A percentile compares a stretch with the other conserved stretches of the same genome.
Evolutionary conservation across 1,140 invertebrate species (phyloP).

Genomic region (Cyphomyrmex costatus): DNA sequence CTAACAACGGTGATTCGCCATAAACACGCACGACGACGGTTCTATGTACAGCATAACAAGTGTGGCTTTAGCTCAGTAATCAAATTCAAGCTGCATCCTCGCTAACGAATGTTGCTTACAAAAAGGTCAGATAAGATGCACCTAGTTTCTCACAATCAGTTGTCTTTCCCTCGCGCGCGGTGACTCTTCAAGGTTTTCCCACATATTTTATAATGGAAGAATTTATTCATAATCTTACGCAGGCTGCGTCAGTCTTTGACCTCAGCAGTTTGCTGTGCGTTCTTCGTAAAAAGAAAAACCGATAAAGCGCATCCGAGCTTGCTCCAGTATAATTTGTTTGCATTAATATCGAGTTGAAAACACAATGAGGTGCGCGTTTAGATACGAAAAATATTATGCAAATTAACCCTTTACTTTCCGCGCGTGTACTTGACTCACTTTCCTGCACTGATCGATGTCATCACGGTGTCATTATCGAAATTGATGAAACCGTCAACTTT

Average conservation of each 20-base stretch:
- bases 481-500: not conserved
- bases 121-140: constrained; percentile 28
- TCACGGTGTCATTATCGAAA: not conserved
- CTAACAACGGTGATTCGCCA: constrained; percentile 43
- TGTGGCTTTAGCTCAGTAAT: not conserved
- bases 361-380: not conserved
- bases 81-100: constrained; percentile 59
- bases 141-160: constrained; percentile 32
- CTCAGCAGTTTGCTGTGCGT: not conserved
- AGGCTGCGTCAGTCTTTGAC: not conserved
- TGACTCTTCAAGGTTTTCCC: constrained; percentile 15
- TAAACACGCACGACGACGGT: constrained; percentile 22
- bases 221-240: not conserved
- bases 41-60: constrained; percentile 64
- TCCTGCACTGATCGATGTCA: constrained; percentile 1
- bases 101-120: constrained; percentile 30
- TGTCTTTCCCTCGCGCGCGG: not conserved
- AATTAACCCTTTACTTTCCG: not conserved
- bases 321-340: not conserved
- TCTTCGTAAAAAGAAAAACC: not conserved
- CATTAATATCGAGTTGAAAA: constrained; percentile 1
- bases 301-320: not conserved
- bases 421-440: constrained; percentile 40
- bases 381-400: constrained; percentile 5
- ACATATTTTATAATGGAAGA: constrained; percentile 18